These are phyloP conservation scores for Cosmia pyralina DNA, from an alignment of 2,888 invertebrate species.

Conservation along the genomic window DNA sequence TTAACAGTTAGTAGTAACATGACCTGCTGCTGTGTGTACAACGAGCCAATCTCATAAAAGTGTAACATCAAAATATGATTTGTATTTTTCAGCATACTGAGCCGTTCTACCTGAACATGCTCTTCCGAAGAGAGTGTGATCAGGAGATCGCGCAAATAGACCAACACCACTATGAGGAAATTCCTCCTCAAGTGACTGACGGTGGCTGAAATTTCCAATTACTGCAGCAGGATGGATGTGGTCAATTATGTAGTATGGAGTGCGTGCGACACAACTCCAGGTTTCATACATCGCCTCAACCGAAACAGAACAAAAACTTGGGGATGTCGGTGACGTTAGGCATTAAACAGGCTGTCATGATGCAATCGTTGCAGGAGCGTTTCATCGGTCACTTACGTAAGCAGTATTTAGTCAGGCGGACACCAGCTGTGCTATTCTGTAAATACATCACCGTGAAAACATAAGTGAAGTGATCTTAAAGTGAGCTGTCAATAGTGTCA, in stretches of 20 bases:
- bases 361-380: background rate
- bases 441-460: no score
- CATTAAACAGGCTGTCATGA: background rate
- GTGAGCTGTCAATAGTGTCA: no score
- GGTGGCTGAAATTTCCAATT: background rate
- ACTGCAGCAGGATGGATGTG: no score
- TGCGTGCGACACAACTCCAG: no score
- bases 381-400: background rate
- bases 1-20: no score
- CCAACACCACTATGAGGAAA: background rate
- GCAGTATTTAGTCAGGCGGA: background rate
- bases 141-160: background rate
- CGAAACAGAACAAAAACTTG: no score
- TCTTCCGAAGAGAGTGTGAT: background rate
- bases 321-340: no score
- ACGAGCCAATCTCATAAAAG: background rate
- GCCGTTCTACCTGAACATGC: background rate
- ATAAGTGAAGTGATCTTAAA: no score
- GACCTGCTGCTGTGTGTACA: no score
- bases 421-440: no score
- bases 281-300: no score
- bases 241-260: no score
- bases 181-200: background rate
- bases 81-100: background rate
- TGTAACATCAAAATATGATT: background rate